Evolutionary conservation across 1,140 invertebrate species (phyloP).

Genomic region (Drosophila obscura): DNA sequence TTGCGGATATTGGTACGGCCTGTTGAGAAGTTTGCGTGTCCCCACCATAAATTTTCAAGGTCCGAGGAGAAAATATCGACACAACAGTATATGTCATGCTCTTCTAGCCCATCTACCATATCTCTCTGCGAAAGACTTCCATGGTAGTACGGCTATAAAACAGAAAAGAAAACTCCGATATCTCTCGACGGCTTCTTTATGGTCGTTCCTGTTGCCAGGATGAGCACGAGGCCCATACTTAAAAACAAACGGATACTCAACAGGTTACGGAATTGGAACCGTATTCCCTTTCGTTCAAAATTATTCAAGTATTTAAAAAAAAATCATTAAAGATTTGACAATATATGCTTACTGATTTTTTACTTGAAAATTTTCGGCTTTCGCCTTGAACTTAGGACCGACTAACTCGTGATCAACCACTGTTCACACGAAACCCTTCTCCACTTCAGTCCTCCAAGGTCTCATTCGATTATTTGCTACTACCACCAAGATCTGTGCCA

Average conservation of each 20-base stretch:
- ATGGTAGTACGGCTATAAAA: constrained; percentile 55
- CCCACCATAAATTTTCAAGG: constrained; percentile 50
- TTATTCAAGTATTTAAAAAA: constrained; percentile 26
- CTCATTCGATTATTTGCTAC: too few species aligned
- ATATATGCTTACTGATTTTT: too few species aligned
- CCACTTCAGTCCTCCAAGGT: constrained; percentile 73
- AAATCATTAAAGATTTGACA: too few species aligned
- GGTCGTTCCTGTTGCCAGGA: constrained; percentile 51
- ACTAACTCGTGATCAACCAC: constrained; percentile 95
- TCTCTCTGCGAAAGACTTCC: constrained; percentile 35
- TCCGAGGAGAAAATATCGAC: constrained; percentile 55
- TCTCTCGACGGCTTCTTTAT: constrained; percentile 59
- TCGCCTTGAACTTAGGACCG: constrained; percentile 92
- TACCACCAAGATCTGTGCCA: too few species aligned
- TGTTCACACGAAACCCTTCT: constrained; percentile 96
- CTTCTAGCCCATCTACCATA: constrained; percentile 34
- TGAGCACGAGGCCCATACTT: constrained; percentile 46
- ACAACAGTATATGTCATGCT: constrained; percentile 51
- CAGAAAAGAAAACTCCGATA: constrained; percentile 65
- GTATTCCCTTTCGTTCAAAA: constrained; percentile 87
- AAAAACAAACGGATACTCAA: constrained; percentile 73
- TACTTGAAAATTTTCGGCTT: constrained; percentile 65
- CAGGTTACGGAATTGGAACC: constrained; percentile 90
- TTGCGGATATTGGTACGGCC: constrained; percentile 84
- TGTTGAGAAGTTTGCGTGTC: constrained; percentile 56